Conservation (phyloP, 2,888 invertebrate genomes). For the Apodemia zela region DNA sequence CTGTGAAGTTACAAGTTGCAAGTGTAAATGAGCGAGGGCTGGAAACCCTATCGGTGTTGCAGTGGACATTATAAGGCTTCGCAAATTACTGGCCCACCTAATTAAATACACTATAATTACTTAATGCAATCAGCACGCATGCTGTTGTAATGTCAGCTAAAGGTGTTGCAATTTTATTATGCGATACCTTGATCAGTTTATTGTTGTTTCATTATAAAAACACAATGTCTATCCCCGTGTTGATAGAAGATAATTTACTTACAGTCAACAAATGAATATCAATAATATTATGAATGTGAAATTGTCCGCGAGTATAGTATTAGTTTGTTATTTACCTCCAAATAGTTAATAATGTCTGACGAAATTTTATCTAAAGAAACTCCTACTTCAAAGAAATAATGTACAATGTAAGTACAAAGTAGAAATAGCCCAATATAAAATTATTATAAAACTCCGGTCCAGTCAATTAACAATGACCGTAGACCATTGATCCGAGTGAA, state of each 20-base stretch:
- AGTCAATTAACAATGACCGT: conserved; percentile 24
- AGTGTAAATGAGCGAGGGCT: conserved; percentile 71
- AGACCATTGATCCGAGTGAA: conserved; percentile 46
- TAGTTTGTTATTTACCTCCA: too few relatives aligned
- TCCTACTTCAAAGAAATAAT: neutral
- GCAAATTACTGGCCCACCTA: conserved; percentile 68
- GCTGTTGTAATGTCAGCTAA: conserved; percentile 18
- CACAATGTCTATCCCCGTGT: too few relatives aligned
- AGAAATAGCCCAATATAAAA: conserved; percentile 7
- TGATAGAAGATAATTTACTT: too few relatives aligned
- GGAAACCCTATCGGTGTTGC: conserved; percentile 64
- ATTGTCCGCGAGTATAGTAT: too few relatives aligned
- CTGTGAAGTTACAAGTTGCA: conserved; percentile 55
- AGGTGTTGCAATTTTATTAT: conserved; percentile 16
- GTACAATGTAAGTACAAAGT: neutral
- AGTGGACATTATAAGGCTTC: conserved; percentile 56
- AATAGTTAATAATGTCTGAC: too few relatives aligned
- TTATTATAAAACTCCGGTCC: conserved; percentile 12
- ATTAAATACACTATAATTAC: conserved; percentile 76
- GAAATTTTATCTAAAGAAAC: too few relatives aligned
- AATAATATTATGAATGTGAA: too few relatives aligned
- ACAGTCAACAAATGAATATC: too few relatives aligned
- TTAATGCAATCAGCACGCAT: conserved; percentile 63
- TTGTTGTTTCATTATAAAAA: too few relatives aligned
- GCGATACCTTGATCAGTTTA: too few relatives aligned